Base-by-base conservation (phyloP, 1,140 invertebrate species). In the Chlorops oryzae region DNA sequence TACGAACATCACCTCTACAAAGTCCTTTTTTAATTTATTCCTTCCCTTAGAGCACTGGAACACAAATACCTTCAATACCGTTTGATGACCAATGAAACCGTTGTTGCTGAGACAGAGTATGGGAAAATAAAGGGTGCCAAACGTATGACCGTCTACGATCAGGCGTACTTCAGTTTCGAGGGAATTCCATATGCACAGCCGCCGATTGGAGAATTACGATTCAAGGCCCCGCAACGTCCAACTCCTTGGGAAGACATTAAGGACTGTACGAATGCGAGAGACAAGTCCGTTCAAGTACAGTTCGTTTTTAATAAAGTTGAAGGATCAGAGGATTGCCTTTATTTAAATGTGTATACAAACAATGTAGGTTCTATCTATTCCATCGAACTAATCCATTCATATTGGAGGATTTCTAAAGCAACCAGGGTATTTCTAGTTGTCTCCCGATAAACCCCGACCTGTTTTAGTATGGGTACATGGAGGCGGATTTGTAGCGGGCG, bases 301-400 rank as follows among this genome's bases (percentile, higher is more conserved):
- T 61, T 65, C 25, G 48, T 68, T 1, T 39, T 44, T 1, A 59
- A 63, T 17, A 59, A 58, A 43, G 48, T 68, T 32, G 58, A 66
- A 25, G 78, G 78, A n/a, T 64, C 75, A 6, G 86, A 88, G 65
- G 83, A 89, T 59, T 87, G 85, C 58, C 74, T 89, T 1, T 79
- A 81, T 47, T 58, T 88, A 1, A 86, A 86, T 50, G 78, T 89
- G 13, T 86, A 82, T 43, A 63, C 76, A 77, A 20, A 80, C 80
- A 58, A 84, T 79, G 65, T 69, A 82, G 39, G 77, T 84, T 66
- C 74, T 4, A 38, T 28, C 38, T 38, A 3, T 12, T 17, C n/a
- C n/a, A n/a, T n/a, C n/a, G n/a, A n/a, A n/a, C n/a, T n/a, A n/a
- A n/a, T n/a, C n/a, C n/a, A n/a, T n/a, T n/a, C n/a, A n/a, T n/a